Conservation (phyloP, 1,140 invertebrate genomes). For the Zophobas atratus region DNA sequence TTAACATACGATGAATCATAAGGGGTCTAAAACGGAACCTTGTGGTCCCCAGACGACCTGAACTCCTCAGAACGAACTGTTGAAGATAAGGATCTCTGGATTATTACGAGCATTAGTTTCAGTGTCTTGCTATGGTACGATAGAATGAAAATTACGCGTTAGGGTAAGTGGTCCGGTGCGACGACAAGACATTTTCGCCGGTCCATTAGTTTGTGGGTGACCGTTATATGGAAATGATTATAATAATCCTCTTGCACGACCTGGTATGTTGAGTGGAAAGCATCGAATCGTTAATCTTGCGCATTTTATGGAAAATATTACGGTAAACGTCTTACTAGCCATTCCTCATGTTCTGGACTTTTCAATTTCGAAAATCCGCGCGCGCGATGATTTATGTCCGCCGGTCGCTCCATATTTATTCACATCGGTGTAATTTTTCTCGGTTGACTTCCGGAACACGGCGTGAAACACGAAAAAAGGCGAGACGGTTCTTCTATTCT, state of each 20-base stretch:
- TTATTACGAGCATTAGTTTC: too few relatives aligned
- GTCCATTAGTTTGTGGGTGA: not conserved
- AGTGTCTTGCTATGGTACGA: too few relatives aligned
- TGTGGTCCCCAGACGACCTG: too few relatives aligned
- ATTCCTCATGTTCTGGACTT: slow-evolving; percentile 22
- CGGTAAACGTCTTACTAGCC: slow-evolving; percentile 9
- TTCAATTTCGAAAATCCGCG: slow-evolving; percentile 24
- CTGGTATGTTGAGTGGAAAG: not conserved
- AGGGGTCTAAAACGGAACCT: too few relatives aligned
- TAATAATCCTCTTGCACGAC: not conserved
- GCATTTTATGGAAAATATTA: slow-evolving; percentile 32
- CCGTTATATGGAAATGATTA: not conserved
- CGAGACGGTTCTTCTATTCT: slow-evolving; percentile 16
- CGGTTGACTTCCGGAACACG: slow-evolving; percentile 26
- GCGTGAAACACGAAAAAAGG: not conserved
- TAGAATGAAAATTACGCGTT: too few relatives aligned
- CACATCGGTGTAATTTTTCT: slow-evolving; percentile 16
- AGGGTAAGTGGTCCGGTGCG: too few relatives aligned
- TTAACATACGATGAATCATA: too few relatives aligned
- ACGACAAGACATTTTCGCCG: too few relatives aligned
- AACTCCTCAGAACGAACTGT: too few relatives aligned
- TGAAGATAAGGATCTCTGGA: too few relatives aligned
- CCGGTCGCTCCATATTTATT: slow-evolving; percentile 7
- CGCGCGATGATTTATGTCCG: slow-evolving; percentile 21
- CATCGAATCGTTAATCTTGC: slow-evolving; percentile 27